Base-by-base conservation (phyloP, 1,140 invertebrate genomes). In the Dreissena rostriformis region DNA sequence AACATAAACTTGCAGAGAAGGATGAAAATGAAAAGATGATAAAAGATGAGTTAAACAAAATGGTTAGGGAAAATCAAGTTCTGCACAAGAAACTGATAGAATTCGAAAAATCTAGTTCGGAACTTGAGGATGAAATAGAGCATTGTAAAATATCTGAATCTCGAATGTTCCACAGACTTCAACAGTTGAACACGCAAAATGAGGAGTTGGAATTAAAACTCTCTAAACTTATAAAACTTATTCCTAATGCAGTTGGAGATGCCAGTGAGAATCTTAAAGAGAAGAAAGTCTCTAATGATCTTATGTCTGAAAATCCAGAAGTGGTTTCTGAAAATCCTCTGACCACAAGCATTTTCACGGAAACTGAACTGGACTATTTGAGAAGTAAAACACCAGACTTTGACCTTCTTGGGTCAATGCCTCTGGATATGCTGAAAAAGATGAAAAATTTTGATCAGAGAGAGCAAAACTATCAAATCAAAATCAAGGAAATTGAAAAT, bases 101-200 rank as follows among this genome's bases (percentile, higher is more conserved):
- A 12, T 85, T 76, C 81, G 68, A 76, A 55, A 70, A 88, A 85
- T 57, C 84, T 53, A 70, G 68, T 72, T 71, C 77, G 22, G 72
- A 77, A 77, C 65, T 81, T 17, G 74, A 77, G 51, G 82, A 86
- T 66, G 87, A 88, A 66, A 79, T 84, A 72, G 84, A 84, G 53
- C 51, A 71, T 4, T 82, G 81, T 71, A 84, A 80, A 39, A 74
- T 79, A 52, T 87, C 86, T 24, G 87, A 86, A 68, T 88, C 87
- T 39, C 75, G 87, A 61, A 81, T 86, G 82, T 88, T 85, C 65
- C 70, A 77, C 57, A 84, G 74, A 63, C 75, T 70, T 24, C 82
- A 84, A n/a, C 65, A 76, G 22, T 28, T 84, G 8, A 84, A 70
- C n/a, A 78, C 82, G 17, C 74, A 84, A 68, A 84, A 84, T 84